Percentiles rank a stretch among this genome's conserved stretches.
These are phyloP conservation scores for Drosophila barbarae DNA, from an alignment of 2,888 invertebrate genomes.

Conservation along the genomic window DNA sequence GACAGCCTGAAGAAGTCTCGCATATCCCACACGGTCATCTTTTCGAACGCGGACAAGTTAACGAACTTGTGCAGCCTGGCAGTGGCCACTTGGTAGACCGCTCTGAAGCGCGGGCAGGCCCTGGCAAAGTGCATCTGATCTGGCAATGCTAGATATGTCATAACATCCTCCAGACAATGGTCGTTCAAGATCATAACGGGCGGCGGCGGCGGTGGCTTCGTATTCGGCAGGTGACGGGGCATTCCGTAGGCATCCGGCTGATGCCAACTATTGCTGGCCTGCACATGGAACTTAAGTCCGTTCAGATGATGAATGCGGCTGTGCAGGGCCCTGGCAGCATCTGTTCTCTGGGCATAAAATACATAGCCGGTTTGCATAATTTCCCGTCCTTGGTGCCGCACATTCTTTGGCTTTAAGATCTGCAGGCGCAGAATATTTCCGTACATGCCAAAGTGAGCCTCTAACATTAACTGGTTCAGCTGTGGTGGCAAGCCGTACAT, in stretches of 20 bases:
- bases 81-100: slow-evolving; percentile 42
- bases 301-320: slow-evolving; percentile 31
- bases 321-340: slow-evolving; percentile 42
- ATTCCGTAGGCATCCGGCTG: slow-evolving; percentile 47
- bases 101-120: slow-evolving; percentile 52
- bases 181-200: slow-evolving; percentile 54
- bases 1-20: slow-evolving; percentile 55
- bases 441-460: slow-evolving; percentile 10
- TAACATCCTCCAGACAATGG: slow-evolving; percentile 54
- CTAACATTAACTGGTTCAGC: slow-evolving; percentile 15
- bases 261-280: slow-evolving; percentile 59
- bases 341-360: slow-evolving; percentile 27
- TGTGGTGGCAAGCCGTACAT: slow-evolving; percentile 40
- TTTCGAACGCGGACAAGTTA: slow-evolving; percentile 13
- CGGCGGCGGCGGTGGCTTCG: background rate
- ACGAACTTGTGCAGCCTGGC: slow-evolving; percentile 35
- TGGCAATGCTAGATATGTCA: slow-evolving; percentile 18
- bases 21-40: slow-evolving; percentile 60
- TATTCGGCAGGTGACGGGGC: background rate
- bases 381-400: background rate
- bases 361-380: slow-evolving; percentile 32
- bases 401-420: slow-evolving; percentile 2
- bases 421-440: slow-evolving; percentile 37
- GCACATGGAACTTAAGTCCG: slow-evolving; percentile 30
- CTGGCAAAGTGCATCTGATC: slow-evolving; percentile 65